A percentile compares a stretch with the other conserved stretches of the same genome.
Conservation (phyloP, 2,113 vertebrate species). For the Marmota monax region DNA sequence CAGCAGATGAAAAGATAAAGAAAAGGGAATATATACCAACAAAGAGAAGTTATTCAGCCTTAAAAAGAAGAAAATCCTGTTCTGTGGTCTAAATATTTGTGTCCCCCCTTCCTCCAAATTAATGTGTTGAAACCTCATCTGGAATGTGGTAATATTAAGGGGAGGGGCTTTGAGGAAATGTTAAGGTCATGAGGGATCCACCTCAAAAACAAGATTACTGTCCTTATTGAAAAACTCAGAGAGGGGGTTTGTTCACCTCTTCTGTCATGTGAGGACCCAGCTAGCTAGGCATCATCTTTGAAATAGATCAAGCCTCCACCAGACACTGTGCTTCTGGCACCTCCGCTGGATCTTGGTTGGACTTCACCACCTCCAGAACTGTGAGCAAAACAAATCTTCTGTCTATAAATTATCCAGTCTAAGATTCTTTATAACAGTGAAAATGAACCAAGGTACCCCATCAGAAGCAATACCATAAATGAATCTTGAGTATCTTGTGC, state of each 20-base stretch:
- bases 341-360: neutral
- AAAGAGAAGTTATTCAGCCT: neutral
- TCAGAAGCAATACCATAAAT: neutral
- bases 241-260: neutral
- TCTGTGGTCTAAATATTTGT: neutral
- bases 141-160: no score
- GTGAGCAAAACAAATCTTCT: neutral
- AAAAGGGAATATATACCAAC: neutral
- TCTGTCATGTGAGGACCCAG: neutral
- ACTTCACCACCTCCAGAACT: neutral
- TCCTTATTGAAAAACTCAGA: neutral
- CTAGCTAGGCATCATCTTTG: neutral
- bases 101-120: neutral
- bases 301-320: neutral
- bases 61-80: neutral
- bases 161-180: no score
- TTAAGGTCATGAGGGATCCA: neutral
- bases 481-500: neutral
- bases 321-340: neutral
- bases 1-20: neutral
- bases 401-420: neutral
- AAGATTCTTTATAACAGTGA: neutral
- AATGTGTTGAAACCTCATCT: neutral
- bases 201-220: neutral
- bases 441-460: neutral